A percentile compares a stretch with the other conserved stretches of the same genome.
phyloP scores from a whole-genome alignment of 2,113 vertebrate genomes.

The Myrmophylax atrothorax region DNA sequence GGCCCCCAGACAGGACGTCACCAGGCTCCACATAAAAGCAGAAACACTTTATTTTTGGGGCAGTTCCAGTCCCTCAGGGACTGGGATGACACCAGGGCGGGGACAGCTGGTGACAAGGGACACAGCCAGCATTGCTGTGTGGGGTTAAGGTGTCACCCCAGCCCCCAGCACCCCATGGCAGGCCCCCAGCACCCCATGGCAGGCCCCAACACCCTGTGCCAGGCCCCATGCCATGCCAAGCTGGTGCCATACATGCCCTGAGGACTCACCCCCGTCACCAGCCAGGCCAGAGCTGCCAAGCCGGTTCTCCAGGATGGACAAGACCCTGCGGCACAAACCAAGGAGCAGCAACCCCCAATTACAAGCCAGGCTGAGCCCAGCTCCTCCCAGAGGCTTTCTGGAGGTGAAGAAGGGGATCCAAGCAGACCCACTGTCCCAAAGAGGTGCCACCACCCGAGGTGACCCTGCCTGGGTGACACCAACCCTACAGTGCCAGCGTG shows the following conservation, averaged over 20 bases:
- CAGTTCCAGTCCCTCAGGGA: not conserved
- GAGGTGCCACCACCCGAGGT: fast-evolving
- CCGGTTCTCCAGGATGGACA: not conserved
- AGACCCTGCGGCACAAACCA: not conserved
- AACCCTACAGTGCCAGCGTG: constrained; percentile 88
- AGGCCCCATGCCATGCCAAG: not conserved
- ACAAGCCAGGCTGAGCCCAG: not conserved
- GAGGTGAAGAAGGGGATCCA: not conserved
- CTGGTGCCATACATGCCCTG: not conserved
- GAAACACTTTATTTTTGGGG: not conserved
- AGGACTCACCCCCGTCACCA: not conserved
- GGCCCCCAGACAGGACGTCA: not conserved
- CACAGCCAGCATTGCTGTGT: not conserved
- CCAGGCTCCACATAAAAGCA: not conserved
- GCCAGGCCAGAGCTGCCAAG: not conserved
- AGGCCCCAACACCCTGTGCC: not conserved
- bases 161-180: not conserved
- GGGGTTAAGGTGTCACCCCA: not conserved
- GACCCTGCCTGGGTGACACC: not conserved
- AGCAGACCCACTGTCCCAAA: not conserved
- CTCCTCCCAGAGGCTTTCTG: not conserved
- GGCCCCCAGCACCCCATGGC: no score
- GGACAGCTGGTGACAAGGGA: not conserved
- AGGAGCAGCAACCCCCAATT: not conserved
- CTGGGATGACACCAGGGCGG: fast-evolving